A percentile compares a stretch with the other conserved stretches of the same genome.
phyloP scores from a whole-genome alignment of 2,888 invertebrate species.

The Capitulum mitella region DNA sequence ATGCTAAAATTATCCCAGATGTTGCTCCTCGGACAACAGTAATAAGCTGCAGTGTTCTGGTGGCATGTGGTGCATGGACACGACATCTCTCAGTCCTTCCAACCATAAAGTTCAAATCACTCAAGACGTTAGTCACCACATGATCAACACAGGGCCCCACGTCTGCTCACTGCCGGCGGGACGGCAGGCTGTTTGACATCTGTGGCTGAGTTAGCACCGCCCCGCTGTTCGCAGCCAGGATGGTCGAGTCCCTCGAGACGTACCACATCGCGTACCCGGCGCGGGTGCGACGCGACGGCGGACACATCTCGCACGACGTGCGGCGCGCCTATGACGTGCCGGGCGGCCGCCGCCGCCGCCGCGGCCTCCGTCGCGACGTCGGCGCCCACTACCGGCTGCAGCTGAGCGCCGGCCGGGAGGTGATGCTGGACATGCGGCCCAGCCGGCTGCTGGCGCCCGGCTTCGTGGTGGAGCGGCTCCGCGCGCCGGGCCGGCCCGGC shows the following conservation, averaged over 20 bases:
- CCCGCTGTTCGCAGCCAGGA: not conserved
- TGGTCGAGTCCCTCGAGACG: not conserved
- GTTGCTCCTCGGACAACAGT: no score
- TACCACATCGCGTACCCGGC: constrained; percentile 14
- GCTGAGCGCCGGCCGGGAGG: not conserved
- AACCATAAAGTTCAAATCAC: no score
- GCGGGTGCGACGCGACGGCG: not conserved
- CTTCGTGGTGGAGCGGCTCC: constrained; percentile 59
- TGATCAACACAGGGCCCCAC: no score
- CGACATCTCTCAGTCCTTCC: no score
- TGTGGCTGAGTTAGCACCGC: no score
- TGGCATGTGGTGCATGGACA: no score
- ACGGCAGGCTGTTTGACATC: no score
- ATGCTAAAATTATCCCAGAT: no score
- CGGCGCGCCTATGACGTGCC: not conserved
- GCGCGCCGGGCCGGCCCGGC: not conserved
- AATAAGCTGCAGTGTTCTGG: no score
- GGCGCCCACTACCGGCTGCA: constrained; percentile 13
- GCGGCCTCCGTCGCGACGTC: not conserved
- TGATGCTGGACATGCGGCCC: constrained; percentile 44
- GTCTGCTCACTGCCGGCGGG: no score
- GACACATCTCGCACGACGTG: not conserved
- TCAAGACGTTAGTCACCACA: no score
- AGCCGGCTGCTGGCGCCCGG: constrained; percentile 61
- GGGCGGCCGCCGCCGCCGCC: not conserved